Conservation (phyloP, 2,113 vertebrate species). For the Lonchura striata region DNA sequence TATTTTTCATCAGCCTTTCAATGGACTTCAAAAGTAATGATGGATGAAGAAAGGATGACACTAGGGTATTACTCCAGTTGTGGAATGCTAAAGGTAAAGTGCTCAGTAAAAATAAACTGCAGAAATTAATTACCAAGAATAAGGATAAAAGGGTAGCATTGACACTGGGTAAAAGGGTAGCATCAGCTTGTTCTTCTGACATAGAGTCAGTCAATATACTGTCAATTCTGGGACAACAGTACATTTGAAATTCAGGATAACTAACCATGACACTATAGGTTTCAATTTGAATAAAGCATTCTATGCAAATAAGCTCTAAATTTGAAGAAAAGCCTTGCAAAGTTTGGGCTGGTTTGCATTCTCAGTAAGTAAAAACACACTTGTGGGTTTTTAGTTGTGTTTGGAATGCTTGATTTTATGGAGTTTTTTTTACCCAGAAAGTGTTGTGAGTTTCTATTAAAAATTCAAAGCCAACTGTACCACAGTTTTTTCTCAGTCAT, state of each 20-base stretch:
- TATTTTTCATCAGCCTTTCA: not conserved
- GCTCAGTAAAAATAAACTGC: not conserved
- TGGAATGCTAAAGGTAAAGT: not conserved
- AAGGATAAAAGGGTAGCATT: not conserved
- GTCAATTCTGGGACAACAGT: not conserved
- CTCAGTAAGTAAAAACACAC: not conserved
- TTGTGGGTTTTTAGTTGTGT: not conserved
- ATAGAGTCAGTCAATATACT: not conserved
- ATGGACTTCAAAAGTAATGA: not conserved
- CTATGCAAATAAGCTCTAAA: not conserved
- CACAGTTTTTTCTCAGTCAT: not conserved
- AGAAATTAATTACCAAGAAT: not conserved
- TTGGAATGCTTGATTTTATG: not conserved
- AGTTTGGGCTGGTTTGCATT: not conserved
- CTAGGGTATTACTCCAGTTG: not conserved
- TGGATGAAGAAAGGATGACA: not conserved
- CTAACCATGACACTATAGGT: not conserved
- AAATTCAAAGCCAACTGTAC: not conserved
- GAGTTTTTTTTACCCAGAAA: rapidly evolving
- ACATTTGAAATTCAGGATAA: not conserved
- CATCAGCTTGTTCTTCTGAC: not conserved
- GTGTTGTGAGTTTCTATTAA: not conserved
- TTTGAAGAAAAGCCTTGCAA: not conserved
- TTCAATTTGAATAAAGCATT: not conserved
- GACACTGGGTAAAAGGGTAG: not conserved